A percentile compares a stretch with the other conserved stretches of the same genome.
Conservation (phyloP, 2,888 invertebrate genomes). For the Ptilodon capucinus region DNA sequence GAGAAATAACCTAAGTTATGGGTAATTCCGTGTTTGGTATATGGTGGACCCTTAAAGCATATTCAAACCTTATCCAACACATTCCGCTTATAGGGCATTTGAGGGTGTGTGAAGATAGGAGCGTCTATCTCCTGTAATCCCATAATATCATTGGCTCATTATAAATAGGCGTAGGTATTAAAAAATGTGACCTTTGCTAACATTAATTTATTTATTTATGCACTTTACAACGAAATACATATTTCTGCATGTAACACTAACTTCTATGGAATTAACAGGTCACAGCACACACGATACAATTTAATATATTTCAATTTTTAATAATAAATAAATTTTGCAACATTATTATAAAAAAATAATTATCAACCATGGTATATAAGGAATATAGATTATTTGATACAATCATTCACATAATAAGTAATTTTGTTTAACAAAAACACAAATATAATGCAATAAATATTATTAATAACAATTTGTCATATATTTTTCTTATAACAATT, state of each 20-base stretch:
- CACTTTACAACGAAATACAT: conserved; percentile 32
- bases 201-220: conserved; percentile 35
- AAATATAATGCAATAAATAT: neutral
- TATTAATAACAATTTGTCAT: neutral
- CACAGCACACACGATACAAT: conserved; percentile 38
- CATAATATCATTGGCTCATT: too few relatives aligned
- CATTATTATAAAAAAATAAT: too few relatives aligned
- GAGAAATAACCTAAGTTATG: too few relatives aligned
- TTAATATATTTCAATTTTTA: neutral
- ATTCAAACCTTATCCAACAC: too few relatives aligned
- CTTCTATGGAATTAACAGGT: conserved; percentile 9
- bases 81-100: too few relatives aligned
- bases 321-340: neutral
- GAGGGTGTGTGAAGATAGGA: too few relatives aligned
- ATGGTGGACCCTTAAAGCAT: too few relatives aligned
- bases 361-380: neutral
- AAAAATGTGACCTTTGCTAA: conserved; percentile 8
- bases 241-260: conserved; percentile 17
- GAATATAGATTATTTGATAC: neutral
- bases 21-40: too few relatives aligned
- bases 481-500: neutral
- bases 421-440: neutral
- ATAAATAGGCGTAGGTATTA: too few relatives aligned
- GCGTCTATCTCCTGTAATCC: too few relatives aligned
- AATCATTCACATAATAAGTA: neutral